A percentile compares a stretch with the other conserved stretches of the same genome.
phyloP scores from a whole-genome alignment of 2,797 vertebrate genomes.

The Eulemur albifrons region DNA sequence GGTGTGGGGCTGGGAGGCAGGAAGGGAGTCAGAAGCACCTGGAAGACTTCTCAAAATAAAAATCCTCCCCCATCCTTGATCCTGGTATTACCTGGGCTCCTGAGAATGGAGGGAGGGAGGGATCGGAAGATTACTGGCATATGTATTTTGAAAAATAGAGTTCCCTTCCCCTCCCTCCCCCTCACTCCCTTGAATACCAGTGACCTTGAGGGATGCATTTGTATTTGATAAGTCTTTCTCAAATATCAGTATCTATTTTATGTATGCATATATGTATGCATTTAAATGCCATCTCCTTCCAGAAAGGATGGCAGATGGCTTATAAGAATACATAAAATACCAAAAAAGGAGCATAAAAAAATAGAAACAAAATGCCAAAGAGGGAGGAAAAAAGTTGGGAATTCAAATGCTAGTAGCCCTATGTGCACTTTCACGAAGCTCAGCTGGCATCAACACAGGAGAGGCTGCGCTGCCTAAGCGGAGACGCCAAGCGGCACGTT shows the following conservation, averaged over 20 bases:
- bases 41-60: background rate
- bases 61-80: background rate
- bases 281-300: constrained; percentile 55
- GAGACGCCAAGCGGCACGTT: background rate
- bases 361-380: constrained; percentile 70
- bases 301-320: constrained; percentile 66
- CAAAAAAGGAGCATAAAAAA: constrained; percentile 54
- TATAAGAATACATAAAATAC: constrained; percentile 56
- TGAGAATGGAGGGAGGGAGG: background rate
- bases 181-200: background rate
- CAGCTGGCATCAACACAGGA: background rate
- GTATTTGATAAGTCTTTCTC: constrained; percentile 26
- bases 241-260: constrained; percentile 58
- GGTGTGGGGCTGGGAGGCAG: background rate
- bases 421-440: background rate
- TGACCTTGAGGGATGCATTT: constrained; percentile 10
- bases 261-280: constrained; percentile 41
- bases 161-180: background rate
- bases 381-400: background rate
- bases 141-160: background rate
- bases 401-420: constrained; percentile 36
- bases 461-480: background rate
- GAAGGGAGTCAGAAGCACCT: background rate
- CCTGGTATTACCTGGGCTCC: background rate
- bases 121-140: background rate